Evolutionary conservation across 2,888 invertebrate genomes (phyloP), one percentile per base, ranked within the genome.

Genomic region (Pachymerium ferrugineum): DNA sequence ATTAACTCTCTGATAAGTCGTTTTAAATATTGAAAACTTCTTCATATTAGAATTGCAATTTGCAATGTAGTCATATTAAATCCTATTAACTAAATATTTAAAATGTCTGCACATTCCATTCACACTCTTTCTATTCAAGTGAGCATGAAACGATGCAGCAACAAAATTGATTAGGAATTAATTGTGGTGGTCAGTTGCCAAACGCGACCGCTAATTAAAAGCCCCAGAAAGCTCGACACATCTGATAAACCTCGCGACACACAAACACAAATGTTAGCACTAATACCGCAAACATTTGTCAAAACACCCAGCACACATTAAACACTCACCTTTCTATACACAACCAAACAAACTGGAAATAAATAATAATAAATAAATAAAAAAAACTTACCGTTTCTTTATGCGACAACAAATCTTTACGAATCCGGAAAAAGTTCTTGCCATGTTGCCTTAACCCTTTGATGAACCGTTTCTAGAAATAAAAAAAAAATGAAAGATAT

Each of bases 381-480:
- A 71, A 69, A 8, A n/a, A 29, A 82, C 85, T 86, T 84, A 90
- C 91, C 80, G 97, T 97, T 82, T 97, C 96, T 86, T 97, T 95
- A 83, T 97, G 94, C 74, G 97, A 95, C 79, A 99, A 86, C 78
- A 97, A 86, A 84, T 99, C 98, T 84, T 97, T 97, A 79, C 92
- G 88, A 80, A 99, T 99, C 81, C 95, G 90, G 85, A 96, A 96
- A 86, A 99, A 99, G 85, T 99, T 98, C 86, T 99, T 99, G 79
- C 99, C 99, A 85, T 96, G 96, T 83, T 96, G 96, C 78, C 97
- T 88, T 79, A 99, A 88, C 78, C 99, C 99, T 86, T 98, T 98
- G 77, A 97, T 95, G 86, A 99, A 99, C 79, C 94, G 89, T 87
- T 98, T 98, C 83, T 89, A 82, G 19, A 80, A 80, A 76, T 76